A percentile compares a stretch with the other conserved stretches of the same genome.
Conservation (phyloP, 2,888 invertebrate genomes). For the Mimas tiliae region DNA sequence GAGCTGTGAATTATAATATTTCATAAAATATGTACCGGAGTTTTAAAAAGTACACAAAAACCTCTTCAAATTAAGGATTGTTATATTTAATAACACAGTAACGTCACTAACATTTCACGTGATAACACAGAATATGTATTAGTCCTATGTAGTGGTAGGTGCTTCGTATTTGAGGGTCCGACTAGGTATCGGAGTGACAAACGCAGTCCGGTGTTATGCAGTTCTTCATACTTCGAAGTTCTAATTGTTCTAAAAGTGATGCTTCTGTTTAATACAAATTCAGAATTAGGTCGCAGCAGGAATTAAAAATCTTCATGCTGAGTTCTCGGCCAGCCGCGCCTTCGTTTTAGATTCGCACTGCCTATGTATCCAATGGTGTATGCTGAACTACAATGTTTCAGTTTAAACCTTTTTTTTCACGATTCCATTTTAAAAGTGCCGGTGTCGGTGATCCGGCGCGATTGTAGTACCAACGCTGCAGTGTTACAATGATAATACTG, state of each 20-base stretch:
- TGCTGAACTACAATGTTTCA: conserved; percentile 12
- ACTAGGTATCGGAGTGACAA: no score
- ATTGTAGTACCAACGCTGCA: no score
- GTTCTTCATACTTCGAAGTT: no score
- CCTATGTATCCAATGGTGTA: background rate
- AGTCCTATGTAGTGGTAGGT: no score
- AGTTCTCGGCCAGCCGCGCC: background rate
- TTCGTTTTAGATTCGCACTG: background rate
- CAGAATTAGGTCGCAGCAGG: background rate
- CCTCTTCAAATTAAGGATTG: no score
- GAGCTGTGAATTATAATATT: background rate
- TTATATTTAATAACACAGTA: background rate
- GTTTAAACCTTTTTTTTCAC: conserved; percentile 1
- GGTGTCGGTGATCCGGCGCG: no score
- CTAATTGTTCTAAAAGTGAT: no score
- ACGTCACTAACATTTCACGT: background rate
- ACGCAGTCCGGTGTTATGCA: no score
- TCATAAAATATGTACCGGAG: background rate
- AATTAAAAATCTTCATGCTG: conserved; percentile 7
- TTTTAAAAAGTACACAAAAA: no score
- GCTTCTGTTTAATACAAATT: background rate
- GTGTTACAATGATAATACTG: no score
- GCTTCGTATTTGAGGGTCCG: no score
- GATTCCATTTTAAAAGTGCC: background rate
- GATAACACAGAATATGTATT: no score